Evolutionary conservation across 2,113 vertebrate genomes (phyloP).

Genomic region (Carassius auratus): DNA sequence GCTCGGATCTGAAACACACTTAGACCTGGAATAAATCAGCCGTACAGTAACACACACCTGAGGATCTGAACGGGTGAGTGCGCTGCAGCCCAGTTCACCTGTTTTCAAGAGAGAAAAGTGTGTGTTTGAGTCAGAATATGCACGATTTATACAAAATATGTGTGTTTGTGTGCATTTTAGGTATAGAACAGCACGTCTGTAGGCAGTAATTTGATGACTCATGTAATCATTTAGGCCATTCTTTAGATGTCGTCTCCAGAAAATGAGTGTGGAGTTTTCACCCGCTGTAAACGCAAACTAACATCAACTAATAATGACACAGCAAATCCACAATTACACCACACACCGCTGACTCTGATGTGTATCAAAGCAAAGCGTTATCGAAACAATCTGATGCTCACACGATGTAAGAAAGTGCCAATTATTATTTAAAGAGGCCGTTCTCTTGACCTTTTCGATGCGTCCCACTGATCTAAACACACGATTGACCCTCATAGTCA

Average conservation of each 20-base stretch:
- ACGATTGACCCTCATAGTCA: not conserved
- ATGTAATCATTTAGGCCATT: constrained; percentile 63
- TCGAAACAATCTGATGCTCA: not conserved
- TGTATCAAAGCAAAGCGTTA: not conserved
- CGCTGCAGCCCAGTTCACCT: constrained; percentile 60
- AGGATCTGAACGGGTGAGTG: constrained; percentile 67
- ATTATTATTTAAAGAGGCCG: no score
- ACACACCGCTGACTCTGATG: not conserved
- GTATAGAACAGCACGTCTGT: constrained; percentile 47
- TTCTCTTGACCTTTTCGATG: not conserved
- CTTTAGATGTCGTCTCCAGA: constrained; percentile 58
- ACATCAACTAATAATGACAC: constrained; percentile 11
- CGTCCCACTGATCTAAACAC: not conserved
- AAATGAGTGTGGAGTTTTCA: constrained; percentile 42
- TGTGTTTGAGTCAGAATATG: not conserved
- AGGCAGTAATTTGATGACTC: constrained; percentile 61
- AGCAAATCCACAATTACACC: not conserved
- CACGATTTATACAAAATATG: not conserved
- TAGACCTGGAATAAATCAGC: constrained; percentile 70
- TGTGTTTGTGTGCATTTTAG: constrained; percentile 59
- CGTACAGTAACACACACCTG: constrained; percentile 63
- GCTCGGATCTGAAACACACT: constrained; percentile 50
- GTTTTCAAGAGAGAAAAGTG: constrained; percentile 2
- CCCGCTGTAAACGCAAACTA: constrained; percentile 4
- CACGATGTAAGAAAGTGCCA: no score